Conservation (phyloP, 2,888 invertebrate genomes). For the Microchrysa polita region DNA sequence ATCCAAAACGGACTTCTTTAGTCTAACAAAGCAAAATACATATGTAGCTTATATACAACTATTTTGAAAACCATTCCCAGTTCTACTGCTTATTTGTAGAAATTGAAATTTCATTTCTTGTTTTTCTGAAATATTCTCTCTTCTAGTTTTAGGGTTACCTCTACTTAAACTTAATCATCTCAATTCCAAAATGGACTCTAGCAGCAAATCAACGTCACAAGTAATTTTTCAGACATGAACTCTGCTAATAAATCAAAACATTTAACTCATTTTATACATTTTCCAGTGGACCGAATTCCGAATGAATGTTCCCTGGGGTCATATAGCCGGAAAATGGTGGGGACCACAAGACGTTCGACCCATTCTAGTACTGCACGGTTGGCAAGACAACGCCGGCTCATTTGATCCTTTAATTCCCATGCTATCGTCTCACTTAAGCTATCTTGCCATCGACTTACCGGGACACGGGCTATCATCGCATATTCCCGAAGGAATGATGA, state of each 20-base stretch:
- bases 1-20: too few species aligned
- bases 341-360: slow-evolving; percentile 72
- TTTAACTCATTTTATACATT: slow-evolving; percentile 1
- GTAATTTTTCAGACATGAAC: neutral
- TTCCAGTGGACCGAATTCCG: slow-evolving; percentile 70
- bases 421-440: slow-evolving; percentile 66
- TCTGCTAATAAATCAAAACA: too few species aligned
- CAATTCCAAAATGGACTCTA: too few species aligned
- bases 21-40: too few species aligned
- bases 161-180: too few species aligned
- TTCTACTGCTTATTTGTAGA: too few species aligned
- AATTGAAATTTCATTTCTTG: too few species aligned
- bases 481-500: slow-evolving; percentile 69
- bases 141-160: too few species aligned
- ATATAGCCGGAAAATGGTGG: slow-evolving; percentile 76
- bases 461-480: slow-evolving; percentile 79
- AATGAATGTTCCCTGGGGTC: slow-evolving; percentile 76
- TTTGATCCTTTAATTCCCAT: slow-evolving; percentile 75
- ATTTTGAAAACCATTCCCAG: too few species aligned
- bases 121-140: too few species aligned
- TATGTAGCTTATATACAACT: too few species aligned
- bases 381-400: slow-evolving; percentile 82
- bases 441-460: slow-evolving; percentile 74
- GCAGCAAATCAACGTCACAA: neutral
- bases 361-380: slow-evolving; percentile 78